Evolutionary conservation across 2,113 vertebrate species (phyloP).

Genomic region (Dicentrarchus labrax): DNA sequence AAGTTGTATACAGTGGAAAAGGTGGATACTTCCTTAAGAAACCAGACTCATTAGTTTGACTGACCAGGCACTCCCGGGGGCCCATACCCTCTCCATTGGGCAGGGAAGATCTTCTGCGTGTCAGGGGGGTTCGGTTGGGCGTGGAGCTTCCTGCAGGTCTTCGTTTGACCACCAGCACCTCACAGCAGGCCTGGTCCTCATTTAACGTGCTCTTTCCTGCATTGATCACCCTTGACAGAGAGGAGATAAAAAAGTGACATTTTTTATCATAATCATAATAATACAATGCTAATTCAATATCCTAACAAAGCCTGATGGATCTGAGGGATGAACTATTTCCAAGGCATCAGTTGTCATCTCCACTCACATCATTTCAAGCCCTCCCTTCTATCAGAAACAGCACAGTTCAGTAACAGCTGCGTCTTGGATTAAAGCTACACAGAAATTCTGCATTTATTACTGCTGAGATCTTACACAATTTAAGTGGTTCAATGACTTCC

Average conservation of each 20-base stretch:
- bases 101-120: constrained; percentile 92
- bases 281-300: too few relatives aligned
- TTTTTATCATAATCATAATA: too few relatives aligned
- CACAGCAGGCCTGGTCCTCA: constrained; percentile 98
- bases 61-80: constrained; percentile 88
- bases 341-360: constrained; percentile 25
- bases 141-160: constrained; percentile 85
- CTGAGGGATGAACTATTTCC: constrained; percentile 13
- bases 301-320: not conserved
- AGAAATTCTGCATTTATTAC: not conserved
- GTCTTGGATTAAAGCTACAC: not conserved
- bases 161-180: constrained; percentile 92
- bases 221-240: constrained; percentile 92
- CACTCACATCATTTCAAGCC: constrained; percentile 22
- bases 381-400: not conserved
- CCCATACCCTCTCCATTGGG: constrained; percentile 93
- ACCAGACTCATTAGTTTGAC: constrained; percentile 43
- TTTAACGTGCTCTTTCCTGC: constrained; percentile 97
- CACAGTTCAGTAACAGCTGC: not conserved
- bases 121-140: constrained; percentile 86
- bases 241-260: not conserved
- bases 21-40: not conserved
- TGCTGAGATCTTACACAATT: not conserved
- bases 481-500: not conserved
- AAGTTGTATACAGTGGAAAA: too few relatives aligned